Evolutionary conservation across 2,113 vertebrate species (phyloP), one percentile per base, ranked within the genome.

Genomic region (Trematocara zebra): DNA sequence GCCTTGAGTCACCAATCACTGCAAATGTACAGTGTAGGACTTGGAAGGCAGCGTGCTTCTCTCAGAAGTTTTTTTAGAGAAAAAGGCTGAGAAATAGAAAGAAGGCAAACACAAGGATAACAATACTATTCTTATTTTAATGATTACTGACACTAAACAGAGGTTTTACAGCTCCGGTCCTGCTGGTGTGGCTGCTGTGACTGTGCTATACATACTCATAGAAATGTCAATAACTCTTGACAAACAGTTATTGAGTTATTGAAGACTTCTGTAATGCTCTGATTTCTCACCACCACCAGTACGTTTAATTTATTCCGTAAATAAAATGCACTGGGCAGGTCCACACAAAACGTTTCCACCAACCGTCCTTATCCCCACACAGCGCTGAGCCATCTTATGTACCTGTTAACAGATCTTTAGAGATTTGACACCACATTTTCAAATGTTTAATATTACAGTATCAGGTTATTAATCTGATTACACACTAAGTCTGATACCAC

Each of bases 301-400:
- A 49, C 3, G 31, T n/a, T 76, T 18, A 15, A 76, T 31, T 18
- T 49, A 49, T 51, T 11, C 69, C 3, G 6, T 28, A 6, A 47
- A 1, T 11, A 28, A 47, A 72, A 72, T 17, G 40, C 40, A 11
- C 67, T 3, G 14, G 20, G 42, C 0, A 5, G 42, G 15, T 74
- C 42, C 23, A 5, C 67, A 11, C 18, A 42, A 5, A 15, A 14
- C 2, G 18, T 37, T 67, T 20, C 61, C 35, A 12, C 11, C 33
- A 67, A 20, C 18, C 28, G 3, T 6, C n/a, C 10, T 23, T 54
- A 23, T 54, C 37, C 64, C 3, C 33, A 67, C n/a, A 8, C 40
- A 15, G 37, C 2, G 5, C 0, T 0, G 40, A 44, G 5, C 1
- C 4, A 8, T 17, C 56, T 9, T 4, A 1, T 17, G 56, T 59